Base-by-base conservation (phyloP, 2,888 invertebrate species). In the Caradrina clavipalpis region DNA sequence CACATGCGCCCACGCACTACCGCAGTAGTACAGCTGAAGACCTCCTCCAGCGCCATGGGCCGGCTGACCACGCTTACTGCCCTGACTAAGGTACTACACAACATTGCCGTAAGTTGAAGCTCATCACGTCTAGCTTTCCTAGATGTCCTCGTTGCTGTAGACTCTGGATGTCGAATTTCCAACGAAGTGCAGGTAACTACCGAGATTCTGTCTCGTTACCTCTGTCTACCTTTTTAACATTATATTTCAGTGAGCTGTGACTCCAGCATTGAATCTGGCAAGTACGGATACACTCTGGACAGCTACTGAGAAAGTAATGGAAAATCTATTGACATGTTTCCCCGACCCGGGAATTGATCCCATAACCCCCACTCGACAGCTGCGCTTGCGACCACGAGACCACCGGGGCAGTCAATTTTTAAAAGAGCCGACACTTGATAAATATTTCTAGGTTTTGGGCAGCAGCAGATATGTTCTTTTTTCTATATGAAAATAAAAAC, bases 11-110 rank as follows among this genome's bases (percentile, higher is more conserved):
- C 11, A 17, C 26, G 42, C 62, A 59, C 13, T 31, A 22, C 2
- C 11, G 22, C 71, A 71, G 61, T 69, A 76, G 64, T 69, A 69
- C 54, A 61, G 42, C 19, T 35, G 10, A 17, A 50, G 10, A 58
- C 21, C 19, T 35, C 7, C 58, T 15, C 11, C 15, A 39, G 26
- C 4, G 10, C 19, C 31, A 21, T 31, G n/a, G 17, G 17, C 57
- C 7, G n/a, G 17, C 0, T 19, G 49, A 47, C 58, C 45, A n/a
- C 17, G 45, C 26, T 2, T 10, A n/a, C 58, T n/a, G 11, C 35
- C 8, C 35, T 35, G 7, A 35, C 35, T 35, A 8, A 1, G 35
- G 35, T 8, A 6, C 39, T 39, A 39, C 39, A 35, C 35, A n/a
- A n/a, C n/a, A n/a, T n/a, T n/a, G n/a, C n/a, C n/a, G n/a, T n/a